Evolutionary conservation across 2,113 vertebrate genomes (phyloP).

Genomic region (Strix aluco): DNA sequence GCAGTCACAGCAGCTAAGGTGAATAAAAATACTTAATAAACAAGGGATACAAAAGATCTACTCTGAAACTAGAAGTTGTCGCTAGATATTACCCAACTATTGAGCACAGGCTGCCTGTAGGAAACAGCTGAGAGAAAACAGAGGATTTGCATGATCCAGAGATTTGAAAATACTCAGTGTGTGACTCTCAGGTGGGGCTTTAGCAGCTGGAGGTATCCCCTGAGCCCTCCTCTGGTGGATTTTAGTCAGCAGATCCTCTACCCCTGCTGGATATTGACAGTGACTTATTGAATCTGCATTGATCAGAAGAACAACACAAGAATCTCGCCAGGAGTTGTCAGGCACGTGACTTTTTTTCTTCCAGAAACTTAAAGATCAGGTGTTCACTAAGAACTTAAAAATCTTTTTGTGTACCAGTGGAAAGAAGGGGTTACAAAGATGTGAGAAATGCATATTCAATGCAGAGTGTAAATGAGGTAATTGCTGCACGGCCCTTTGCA

Average conservation of each 20-base stretch:
- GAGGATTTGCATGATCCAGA: not conserved
- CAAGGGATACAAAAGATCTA: not conserved
- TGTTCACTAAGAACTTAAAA: not conserved
- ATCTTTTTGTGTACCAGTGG: not conserved
- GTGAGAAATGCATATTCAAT: not conserved
- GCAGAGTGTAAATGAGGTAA: too few species aligned
- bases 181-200: not conserved
- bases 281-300: not conserved
- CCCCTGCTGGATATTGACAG: not conserved
- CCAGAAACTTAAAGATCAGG: not conserved
- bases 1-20: not conserved
- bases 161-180: not conserved
- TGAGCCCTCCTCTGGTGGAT: accelerated
- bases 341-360: not conserved
- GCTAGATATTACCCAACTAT: accelerated
- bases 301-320: not conserved
- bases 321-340: not conserved
- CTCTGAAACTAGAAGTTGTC: not conserved
- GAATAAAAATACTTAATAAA: not conserved
- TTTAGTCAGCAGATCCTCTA: not conserved
- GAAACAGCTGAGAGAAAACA: not conserved
- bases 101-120: not conserved
- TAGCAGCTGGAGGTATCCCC: not conserved
- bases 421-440: not conserved
- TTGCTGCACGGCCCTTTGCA: not conserved